Conservation (phyloP, 2,113 vertebrate genomes). For the Neodontobutis hainanensis region DNA sequence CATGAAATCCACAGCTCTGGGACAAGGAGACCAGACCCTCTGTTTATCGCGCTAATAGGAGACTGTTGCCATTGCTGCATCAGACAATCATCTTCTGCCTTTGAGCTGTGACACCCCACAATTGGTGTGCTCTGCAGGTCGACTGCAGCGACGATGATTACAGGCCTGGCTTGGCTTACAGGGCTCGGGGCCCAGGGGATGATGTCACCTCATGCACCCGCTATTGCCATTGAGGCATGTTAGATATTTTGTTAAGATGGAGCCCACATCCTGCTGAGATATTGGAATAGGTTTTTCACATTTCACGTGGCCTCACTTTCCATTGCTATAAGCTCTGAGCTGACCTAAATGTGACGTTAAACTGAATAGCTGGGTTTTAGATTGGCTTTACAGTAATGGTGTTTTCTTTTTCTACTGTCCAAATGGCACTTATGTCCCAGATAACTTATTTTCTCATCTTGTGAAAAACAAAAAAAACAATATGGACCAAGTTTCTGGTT, state of each 20-base stretch:
- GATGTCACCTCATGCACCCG: constrained; percentile 52
- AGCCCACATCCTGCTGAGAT: constrained; percentile 52
- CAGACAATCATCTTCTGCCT: constrained; percentile 35
- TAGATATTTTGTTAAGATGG: constrained; percentile 33
- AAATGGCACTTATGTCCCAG: not conserved
- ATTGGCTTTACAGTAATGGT: not conserved
- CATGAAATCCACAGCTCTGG: constrained; percentile 47
- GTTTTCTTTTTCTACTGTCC: not conserved
- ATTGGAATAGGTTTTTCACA: constrained; percentile 27
- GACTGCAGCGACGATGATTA: constrained; percentile 49
- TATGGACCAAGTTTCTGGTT: constrained; percentile 9
- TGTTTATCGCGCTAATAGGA: constrained; percentile 15
- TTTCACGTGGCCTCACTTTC: constrained; percentile 28
- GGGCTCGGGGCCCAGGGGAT: constrained; percentile 38
- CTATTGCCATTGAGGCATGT: constrained; percentile 36
- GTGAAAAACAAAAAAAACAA: not conserved
- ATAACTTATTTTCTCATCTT: constrained; percentile 1
- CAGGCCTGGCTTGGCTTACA: constrained; percentile 45
- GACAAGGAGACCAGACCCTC: constrained; percentile 10
- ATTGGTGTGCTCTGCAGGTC: constrained; percentile 33
- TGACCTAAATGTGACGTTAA: constrained; percentile 25
- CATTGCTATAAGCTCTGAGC: constrained; percentile 12
- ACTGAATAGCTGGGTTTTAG: not conserved
- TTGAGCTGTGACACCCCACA: constrained; percentile 11
- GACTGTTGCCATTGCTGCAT: constrained; percentile 15